A percentile compares a stretch with the other conserved stretches of the same genome.
Conservation (phyloP, 2,888 invertebrate species). For the Laspeyria flexula region DNA sequence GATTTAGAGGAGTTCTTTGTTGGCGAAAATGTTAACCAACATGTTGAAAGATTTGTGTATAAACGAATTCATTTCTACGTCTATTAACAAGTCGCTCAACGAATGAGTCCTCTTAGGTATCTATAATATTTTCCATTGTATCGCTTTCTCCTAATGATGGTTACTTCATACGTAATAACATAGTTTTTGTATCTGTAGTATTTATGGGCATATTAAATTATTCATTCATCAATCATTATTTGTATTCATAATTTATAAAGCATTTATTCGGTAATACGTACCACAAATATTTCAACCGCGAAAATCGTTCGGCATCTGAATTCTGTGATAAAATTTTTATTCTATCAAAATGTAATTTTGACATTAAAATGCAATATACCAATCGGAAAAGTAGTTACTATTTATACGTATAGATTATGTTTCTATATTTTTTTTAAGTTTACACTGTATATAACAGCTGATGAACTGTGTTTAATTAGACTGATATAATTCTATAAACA, state of each 20-base stretch:
- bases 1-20: neutral
- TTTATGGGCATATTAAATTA: slow-evolving; percentile 36
- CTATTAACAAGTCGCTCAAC: neutral
- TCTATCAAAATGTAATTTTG: slow-evolving; percentile 68
- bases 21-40: neutral
- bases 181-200: slow-evolving; percentile 37
- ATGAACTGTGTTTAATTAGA: slow-evolving; percentile 33
- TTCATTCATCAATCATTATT: slow-evolving; percentile 29
- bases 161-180: slow-evolving; percentile 48
- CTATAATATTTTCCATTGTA: slow-evolving; percentile 27
- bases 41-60: too few relatives aligned
- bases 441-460: slow-evolving; percentile 31
- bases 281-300: slow-evolving; percentile 33
- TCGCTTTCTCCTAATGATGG: slow-evolving; percentile 39
- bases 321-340: slow-evolving; percentile 73
- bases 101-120: neutral
- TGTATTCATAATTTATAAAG: slow-evolving; percentile 31
- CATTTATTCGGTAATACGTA: slow-evolving; percentile 41
- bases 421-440: slow-evolving; percentile 38
- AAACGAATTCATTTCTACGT: too few relatives aligned
- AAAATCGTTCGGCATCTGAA: slow-evolving; percentile 58
- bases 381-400: slow-evolving; percentile 46
- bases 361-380: slow-evolving; percentile 47
- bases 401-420: slow-evolving; percentile 39
- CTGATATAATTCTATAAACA: slow-evolving; percentile 22